Evolutionary conservation across 1,140 invertebrate genomes (phyloP).

Genomic region (Dendroctonus ponderosae): DNA sequence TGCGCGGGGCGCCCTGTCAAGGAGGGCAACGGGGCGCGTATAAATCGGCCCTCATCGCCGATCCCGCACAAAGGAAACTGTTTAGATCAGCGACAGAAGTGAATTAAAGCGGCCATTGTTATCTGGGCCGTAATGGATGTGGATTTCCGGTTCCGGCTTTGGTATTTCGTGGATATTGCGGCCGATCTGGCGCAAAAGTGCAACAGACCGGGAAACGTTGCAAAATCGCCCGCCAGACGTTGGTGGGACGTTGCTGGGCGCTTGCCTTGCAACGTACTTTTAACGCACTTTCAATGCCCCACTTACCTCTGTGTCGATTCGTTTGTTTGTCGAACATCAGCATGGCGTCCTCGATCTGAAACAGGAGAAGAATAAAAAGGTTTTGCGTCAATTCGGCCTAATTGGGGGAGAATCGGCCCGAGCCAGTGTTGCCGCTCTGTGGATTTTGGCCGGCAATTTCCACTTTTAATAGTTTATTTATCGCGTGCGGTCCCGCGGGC

Average conservation of each 20-base stretch:
- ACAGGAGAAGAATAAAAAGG: constrained; percentile 49
- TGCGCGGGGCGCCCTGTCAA: constrained; percentile 3
- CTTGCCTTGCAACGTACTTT: no score
- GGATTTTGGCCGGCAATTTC: constrained; percentile 1
- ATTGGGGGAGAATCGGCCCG: constrained; percentile 28
- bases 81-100: constrained; percentile 38
- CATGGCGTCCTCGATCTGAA: constrained; percentile 99
- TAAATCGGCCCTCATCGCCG: constrained; percentile 32
- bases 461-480: constrained; percentile 33
- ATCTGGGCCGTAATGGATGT: constrained; percentile 39
- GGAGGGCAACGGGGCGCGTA: constrained; percentile 19
- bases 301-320: constrained; percentile 98
- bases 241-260: no score
- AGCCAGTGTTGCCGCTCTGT: background rate
- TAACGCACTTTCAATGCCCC: no score
- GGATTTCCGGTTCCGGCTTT: constrained; percentile 34
- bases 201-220: background rate
- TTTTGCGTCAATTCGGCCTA: constrained; percentile 13
- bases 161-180: constrained; percentile 36
- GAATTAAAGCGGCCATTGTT: constrained; percentile 40
- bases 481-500: constrained; percentile 13
- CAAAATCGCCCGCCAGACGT: background rate
- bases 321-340: constrained; percentile 99
- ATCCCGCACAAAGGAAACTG: constrained; percentile 39
- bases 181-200: no score